Conservation (phyloP, 1,140 invertebrate species). For the Hyles vespertilio region DNA sequence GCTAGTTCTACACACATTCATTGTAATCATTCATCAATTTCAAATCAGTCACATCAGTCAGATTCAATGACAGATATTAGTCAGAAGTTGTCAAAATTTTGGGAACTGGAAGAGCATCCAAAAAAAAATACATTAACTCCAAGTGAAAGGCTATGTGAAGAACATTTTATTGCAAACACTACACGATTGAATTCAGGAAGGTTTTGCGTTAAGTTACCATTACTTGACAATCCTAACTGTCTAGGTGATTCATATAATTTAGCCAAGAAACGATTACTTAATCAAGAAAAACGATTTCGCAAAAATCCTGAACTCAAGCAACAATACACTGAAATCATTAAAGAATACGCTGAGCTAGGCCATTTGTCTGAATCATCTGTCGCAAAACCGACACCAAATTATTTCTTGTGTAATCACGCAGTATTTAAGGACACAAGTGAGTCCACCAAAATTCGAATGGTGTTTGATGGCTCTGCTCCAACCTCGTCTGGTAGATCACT, state of each 20-base stretch:
- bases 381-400: constrained; percentile 4
- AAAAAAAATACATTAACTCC: constrained; percentile 2
- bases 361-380: constrained; percentile 24
- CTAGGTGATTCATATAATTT: constrained; percentile 31
- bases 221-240: constrained; percentile 25
- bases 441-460: constrained; percentile 19
- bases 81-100: constrained; percentile 17
- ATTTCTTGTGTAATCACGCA: constrained; percentile 19
- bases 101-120: constrained; percentile 25
- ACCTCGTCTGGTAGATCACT: constrained; percentile 5
- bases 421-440: constrained; percentile 14
- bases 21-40: constrained; percentile 10
- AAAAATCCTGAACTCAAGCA: constrained; percentile 25
- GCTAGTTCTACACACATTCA: constrained; percentile 8
- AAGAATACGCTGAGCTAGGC: constrained; percentile 35
- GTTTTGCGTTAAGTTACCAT: constrained; percentile 39
- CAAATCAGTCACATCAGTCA: constrained; percentile 5
- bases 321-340: constrained; percentile 30
- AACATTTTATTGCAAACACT: constrained; percentile 27
- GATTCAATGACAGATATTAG: constrained; percentile 13
- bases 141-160: constrained; percentile 20
- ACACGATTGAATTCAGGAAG: constrained; percentile 28
- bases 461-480: constrained; percentile 12
- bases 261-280: constrained; percentile 31
- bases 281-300: constrained; percentile 39